phyloP scores from a whole-genome alignment of 2,888 invertebrate genomes.

The Zelleria hepariella region DNA sequence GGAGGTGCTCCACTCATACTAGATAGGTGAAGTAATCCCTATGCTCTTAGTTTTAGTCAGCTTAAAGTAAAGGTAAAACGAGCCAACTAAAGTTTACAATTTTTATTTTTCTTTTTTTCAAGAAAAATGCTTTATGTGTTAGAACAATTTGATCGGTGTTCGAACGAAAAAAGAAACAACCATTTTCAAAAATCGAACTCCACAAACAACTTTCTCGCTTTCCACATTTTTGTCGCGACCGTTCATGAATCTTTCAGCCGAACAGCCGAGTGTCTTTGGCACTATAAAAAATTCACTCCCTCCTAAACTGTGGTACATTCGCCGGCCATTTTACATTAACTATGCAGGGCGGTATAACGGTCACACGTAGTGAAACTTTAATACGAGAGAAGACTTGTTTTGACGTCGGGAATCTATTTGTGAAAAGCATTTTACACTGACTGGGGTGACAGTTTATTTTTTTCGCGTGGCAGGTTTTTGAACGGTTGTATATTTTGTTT shows the following conservation, averaged over 20 bases:
- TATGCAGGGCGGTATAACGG: background rate
- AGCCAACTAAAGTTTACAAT: no score
- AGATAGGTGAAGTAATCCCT: no score
- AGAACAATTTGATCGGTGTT: no score
- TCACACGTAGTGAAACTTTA: background rate
- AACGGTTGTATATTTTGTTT: no score
- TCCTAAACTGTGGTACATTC: slow-evolving; percentile 1
- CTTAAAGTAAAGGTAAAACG: no score
- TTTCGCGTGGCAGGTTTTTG: no score
- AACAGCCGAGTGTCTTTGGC: slow-evolving; percentile 1
- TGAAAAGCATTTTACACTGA: no score
- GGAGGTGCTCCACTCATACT: no score
- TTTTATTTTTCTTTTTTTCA: no score
- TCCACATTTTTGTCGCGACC: background rate
- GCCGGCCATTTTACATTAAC: background rate
- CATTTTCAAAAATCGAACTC: background rate
- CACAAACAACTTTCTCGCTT: background rate
- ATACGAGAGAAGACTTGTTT: background rate
- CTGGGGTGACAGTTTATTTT: no score
- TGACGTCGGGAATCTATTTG: background rate
- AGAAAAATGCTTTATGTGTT: no score
- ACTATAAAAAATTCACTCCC: slow-evolving; percentile 6
- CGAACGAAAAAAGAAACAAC: background rate
- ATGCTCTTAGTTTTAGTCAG: no score
- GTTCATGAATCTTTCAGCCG: background rate